phyloP scores from a whole-genome alignment of 1,140 invertebrate genomes.

The Trichogramma pretiosum region DNA sequence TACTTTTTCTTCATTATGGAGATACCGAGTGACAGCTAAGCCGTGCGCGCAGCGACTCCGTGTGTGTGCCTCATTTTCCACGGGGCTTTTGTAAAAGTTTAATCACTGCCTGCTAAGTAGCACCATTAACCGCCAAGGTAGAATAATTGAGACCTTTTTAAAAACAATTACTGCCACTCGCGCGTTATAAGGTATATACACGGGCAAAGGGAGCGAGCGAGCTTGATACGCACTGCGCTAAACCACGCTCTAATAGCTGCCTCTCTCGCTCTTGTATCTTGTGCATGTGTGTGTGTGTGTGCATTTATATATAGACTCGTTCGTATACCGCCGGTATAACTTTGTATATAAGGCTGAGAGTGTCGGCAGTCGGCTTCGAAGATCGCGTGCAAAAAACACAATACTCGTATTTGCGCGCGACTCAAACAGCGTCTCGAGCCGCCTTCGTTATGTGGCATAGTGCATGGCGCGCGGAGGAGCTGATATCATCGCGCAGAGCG shows the following conservation, averaged over 20 bases:
- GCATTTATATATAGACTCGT: too few relatives aligned
- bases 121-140: conserved; percentile 4
- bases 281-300: not conserved
- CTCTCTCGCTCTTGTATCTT: too few relatives aligned
- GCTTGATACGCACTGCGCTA: not conserved
- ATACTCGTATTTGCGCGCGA: not conserved
- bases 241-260: too few relatives aligned
- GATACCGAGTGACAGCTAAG: conserved; percentile 11
- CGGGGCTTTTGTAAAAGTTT: conserved; percentile 4
- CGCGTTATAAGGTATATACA: not conserved
- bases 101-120: conserved; percentile 3
- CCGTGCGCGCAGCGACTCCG: not conserved
- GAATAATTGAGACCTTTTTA: conserved; percentile 7
- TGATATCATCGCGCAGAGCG: too few relatives aligned
- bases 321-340: too few relatives aligned
- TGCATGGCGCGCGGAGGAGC: too few relatives aligned
- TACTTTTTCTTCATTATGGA: conserved; percentile 19
- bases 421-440: too few relatives aligned
- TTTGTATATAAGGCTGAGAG: too few relatives aligned
- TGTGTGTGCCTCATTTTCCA: not conserved
- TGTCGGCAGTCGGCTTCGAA: not conserved
- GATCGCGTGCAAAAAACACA: not conserved
- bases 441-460: too few relatives aligned
- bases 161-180: conserved; percentile 3
- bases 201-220: too few relatives aligned